Percentiles rank a stretch among this genome's conserved stretches.
Conservation (phyloP, 2,888 invertebrate genomes). For the Protula sp. region DNA sequence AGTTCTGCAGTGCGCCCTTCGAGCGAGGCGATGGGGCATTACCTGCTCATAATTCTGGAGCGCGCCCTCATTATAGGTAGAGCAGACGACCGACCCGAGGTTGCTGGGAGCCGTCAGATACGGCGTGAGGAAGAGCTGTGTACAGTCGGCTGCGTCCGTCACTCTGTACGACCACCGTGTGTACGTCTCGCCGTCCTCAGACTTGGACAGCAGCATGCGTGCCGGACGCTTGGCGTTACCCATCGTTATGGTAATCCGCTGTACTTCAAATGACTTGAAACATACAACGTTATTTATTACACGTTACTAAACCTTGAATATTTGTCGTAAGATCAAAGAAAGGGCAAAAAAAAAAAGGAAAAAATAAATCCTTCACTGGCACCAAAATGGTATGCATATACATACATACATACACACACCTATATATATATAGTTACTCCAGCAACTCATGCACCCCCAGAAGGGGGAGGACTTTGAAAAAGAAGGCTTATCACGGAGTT, state of each 20-base stretch:
- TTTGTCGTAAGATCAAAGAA: too few species aligned
- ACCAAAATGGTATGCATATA: too few species aligned
- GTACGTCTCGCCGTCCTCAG: constrained; percentile 17
- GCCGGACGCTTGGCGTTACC: constrained; percentile 31
- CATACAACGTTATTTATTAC: too few species aligned
- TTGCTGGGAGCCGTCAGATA: constrained; percentile 14
- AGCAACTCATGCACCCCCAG: too few species aligned
- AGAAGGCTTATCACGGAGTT: too few species aligned
- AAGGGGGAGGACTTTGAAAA: too few species aligned
- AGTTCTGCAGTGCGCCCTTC: too few species aligned
- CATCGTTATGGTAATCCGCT: constrained; percentile 23
- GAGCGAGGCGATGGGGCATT: neutral
- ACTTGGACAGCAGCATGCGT: constrained; percentile 20
- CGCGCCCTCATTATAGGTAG: constrained; percentile 12
- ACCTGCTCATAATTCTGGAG: constrained; percentile 8
- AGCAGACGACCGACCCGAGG: constrained; percentile 23
- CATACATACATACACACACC: too few species aligned
- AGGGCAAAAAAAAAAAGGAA: too few species aligned
- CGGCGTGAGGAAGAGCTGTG: constrained; percentile 16
- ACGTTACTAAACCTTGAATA: too few species aligned
- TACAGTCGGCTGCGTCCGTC: constrained; percentile 21
- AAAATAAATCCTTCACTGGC: too few species aligned
- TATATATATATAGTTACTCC: too few species aligned
- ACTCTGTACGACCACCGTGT: constrained; percentile 30
- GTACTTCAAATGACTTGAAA: constrained; percentile 28